Conservation (phyloP, 2,113 vertebrate genomes). For the Lates calcarifer region DNA sequence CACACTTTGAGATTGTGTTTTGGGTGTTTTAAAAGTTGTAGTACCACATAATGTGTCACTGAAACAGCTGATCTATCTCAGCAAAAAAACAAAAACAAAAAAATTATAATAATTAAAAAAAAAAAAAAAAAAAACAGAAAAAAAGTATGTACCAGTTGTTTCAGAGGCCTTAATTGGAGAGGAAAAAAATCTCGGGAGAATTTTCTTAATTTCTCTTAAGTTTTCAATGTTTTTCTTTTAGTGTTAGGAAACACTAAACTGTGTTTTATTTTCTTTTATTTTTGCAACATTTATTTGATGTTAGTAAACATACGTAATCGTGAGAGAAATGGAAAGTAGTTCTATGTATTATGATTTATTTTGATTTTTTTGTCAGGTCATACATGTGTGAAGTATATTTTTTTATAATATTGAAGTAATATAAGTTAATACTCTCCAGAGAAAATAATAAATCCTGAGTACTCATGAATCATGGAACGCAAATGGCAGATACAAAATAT, state of each 20-base stretch:
- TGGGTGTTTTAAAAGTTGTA: constrained; percentile 91
- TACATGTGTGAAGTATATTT: constrained; percentile 84
- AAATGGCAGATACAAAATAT: constrained; percentile 78
- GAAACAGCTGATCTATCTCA: constrained; percentile 73
- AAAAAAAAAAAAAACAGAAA: background rate
- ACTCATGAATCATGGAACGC: constrained; percentile 69
- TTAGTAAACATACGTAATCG: constrained; percentile 69
- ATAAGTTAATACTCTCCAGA: constrained; percentile 83
- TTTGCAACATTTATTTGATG: constrained; percentile 76
- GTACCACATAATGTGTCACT: constrained; percentile 77
- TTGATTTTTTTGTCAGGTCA: constrained; percentile 77
- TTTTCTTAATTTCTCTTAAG: constrained; percentile 77
- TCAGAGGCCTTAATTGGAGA: constrained; percentile 79
- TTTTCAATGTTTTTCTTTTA: constrained; percentile 66
- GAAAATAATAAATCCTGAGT: constrained; percentile 75
- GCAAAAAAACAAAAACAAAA: constrained; percentile 39
- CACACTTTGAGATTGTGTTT: constrained; percentile 91
- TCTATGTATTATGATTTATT: constrained; percentile 68
- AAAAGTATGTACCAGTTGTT: constrained; percentile 69
- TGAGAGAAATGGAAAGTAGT: constrained; percentile 73
- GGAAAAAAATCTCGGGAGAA: constrained; percentile 56
- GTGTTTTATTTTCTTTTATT: constrained; percentile 76
- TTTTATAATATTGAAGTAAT: constrained; percentile 84
- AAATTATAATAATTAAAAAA: constrained; percentile 1
- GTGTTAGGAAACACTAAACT: constrained; percentile 76